Evolutionary conservation across 2,113 vertebrate genomes (phyloP).

Genomic region (Actinemys pallida): DNA sequence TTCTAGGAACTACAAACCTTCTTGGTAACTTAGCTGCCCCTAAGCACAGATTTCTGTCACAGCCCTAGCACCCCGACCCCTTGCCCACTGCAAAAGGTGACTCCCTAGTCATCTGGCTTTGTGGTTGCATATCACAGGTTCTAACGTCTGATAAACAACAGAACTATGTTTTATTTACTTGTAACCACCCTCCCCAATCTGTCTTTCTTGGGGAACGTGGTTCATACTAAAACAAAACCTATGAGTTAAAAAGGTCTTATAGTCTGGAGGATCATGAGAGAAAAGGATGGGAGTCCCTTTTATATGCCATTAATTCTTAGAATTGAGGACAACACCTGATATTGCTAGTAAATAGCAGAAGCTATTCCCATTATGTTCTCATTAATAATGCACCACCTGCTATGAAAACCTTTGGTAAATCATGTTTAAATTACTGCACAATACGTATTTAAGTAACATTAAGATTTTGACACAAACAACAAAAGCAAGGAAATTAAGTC

Average conservation of each 20-base stretch:
- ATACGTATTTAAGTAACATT: background rate
- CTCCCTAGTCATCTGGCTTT: background rate
- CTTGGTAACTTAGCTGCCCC: constrained; percentile 36
- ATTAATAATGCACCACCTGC: background rate
- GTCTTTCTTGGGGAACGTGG: background rate
- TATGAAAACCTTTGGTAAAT: background rate
- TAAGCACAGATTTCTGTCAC: constrained; percentile 15
- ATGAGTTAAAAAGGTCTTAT: accelerated
- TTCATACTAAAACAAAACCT: background rate
- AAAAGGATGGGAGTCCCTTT: background rate
- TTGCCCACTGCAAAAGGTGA: background rate
- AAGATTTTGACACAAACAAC: background rate
- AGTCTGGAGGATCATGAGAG: background rate
- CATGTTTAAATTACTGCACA: background rate
- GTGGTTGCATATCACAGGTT: background rate
- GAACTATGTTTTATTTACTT: accelerated
- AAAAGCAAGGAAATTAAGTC: background rate
- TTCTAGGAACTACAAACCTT: constrained; percentile 51
- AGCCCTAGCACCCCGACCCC: background rate
- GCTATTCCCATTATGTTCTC: background rate
- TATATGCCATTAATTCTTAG: background rate
- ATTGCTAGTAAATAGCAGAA: accelerated
- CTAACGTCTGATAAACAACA: background rate
- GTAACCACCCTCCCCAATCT: background rate
- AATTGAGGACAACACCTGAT: background rate